These are phyloP conservation scores for Alosa alosa DNA, from an alignment of 2,113 vertebrate species.

Conservation along the genomic window DNA sequence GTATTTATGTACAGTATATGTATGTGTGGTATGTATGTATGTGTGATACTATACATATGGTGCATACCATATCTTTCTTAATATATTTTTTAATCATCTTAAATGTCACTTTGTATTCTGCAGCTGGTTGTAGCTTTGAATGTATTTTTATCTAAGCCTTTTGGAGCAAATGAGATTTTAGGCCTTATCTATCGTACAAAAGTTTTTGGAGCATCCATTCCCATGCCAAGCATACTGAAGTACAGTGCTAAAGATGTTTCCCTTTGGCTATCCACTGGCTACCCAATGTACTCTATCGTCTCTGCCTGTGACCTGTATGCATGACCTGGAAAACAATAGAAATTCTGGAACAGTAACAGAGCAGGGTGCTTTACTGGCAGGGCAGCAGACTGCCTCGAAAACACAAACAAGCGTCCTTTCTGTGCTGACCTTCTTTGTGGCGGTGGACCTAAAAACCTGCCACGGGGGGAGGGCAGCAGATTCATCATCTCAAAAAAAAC, in stretches of 20 bases:
- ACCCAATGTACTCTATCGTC: not conserved
- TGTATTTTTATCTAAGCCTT: too few relatives aligned
- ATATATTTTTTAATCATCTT: too few relatives aligned
- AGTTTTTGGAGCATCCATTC: not conserved
- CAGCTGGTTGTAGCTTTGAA: too few relatives aligned
- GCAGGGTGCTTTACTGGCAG: not conserved
- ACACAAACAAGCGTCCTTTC: conserved; percentile 17
- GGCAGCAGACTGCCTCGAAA: not conserved
- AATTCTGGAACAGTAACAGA: not conserved
- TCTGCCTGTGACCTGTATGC: not conserved
- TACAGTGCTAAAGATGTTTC: not conserved
- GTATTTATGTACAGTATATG: not conserved
- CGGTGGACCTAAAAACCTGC: conserved; percentile 51
- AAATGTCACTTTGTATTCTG: too few relatives aligned
- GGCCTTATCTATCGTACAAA: too few relatives aligned
- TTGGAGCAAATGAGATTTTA: too few relatives aligned
- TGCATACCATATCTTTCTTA: not conserved
- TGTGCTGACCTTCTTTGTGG: conserved; percentile 65
- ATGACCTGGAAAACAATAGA: not conserved
- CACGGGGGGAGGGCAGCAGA: conserved; percentile 43
- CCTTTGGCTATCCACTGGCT: not conserved
- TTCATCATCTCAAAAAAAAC: conserved; percentile 52
- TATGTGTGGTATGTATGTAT: too few relatives aligned
- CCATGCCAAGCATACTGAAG: not conserved
- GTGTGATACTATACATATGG: too few relatives aligned